phyloP scores from a whole-genome alignment of 2,113 vertebrate genomes.

The mouse (Mus musculus) region DNA sequence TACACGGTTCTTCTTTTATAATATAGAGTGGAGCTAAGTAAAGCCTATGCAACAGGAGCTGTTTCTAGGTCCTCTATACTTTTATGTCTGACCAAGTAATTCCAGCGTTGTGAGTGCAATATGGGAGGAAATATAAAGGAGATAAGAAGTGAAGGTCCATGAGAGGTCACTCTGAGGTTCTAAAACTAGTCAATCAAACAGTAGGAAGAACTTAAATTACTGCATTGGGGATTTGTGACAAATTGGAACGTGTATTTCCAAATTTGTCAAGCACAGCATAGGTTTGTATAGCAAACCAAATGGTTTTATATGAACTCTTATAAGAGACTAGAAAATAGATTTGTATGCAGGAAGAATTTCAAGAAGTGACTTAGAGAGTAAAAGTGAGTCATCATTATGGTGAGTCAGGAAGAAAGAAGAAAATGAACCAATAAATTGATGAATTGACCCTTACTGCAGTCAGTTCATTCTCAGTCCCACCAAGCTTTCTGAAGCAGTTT shows the following conservation, averaged over 20 bases:
- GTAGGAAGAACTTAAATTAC: neutral
- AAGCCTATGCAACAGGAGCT: neutral
- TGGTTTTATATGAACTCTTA: neutral
- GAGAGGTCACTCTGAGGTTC: neutral
- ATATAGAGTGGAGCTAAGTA: neutral
- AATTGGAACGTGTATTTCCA: neutral
- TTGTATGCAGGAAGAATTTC: neutral
- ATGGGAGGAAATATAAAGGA: neutral
- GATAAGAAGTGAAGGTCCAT: neutral
- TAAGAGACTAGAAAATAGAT: neutral
- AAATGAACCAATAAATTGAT: neutral
- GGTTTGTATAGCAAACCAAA: neutral
- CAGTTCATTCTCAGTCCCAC: neutral
- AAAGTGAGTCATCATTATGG: neutral
- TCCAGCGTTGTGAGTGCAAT: neutral
- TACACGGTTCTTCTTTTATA: neutral
- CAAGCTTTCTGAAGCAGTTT: neutral
- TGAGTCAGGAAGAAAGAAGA: neutral
- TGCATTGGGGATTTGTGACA: neutral
- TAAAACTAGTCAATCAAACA: neutral
- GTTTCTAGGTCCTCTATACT: fast-evolving
- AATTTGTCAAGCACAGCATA: neutral
- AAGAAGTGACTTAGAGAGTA: neutral
- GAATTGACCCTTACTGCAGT: neutral
- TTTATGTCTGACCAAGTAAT: neutral